Base-by-base conservation (phyloP, 1,140 invertebrate genomes). In the Drosophila suzukii region DNA sequence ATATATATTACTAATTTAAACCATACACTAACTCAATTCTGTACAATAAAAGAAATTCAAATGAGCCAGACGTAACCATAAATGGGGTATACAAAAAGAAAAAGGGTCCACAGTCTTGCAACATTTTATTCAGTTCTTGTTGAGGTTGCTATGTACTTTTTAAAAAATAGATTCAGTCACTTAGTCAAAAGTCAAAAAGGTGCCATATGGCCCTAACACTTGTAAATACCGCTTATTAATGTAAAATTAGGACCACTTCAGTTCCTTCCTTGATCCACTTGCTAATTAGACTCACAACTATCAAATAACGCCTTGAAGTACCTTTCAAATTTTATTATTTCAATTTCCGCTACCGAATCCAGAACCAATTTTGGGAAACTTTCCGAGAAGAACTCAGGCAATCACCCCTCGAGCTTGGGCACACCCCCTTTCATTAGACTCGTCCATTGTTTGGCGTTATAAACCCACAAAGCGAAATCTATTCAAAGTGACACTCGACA, bases 1-100 rank as follows among this genome's bases (percentile, higher is more conserved):
- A 84, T 83, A 84, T 83, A 83, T 80, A 58, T 63, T 85, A 85
- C 58, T 83, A 83, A 73, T 80, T 83, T 83, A 83, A 83, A 75
- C 72, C 84, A 80, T 72, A 61, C 80, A 84, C 76, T 84, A 83
- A 83, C 70, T 73, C 65, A 84, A 85, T 81, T 84, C 57, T 83
- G 82, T 83, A 85, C 61, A 72, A 83, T 74, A 74, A 53, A 74
- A 49, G 43, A 55, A 41, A 55, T 41, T 27, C 3, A 54, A 47
- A 70, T 51, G 71, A 75, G 39, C 43, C 44, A 55, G 24, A 17
- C 4, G 11, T 4, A 3, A n/a, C 0, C 38, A n/a, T 1, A 4
- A 39, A n/a, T 4, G 12, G 38, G 38, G 38, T 39, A 3, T 39
- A 6, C 11, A 20, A 20, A 7, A 5, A 32, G 6, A 8, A 32